Conservation (phyloP, 2,797 vertebrate species). For the Clarias pachynema region DNA sequence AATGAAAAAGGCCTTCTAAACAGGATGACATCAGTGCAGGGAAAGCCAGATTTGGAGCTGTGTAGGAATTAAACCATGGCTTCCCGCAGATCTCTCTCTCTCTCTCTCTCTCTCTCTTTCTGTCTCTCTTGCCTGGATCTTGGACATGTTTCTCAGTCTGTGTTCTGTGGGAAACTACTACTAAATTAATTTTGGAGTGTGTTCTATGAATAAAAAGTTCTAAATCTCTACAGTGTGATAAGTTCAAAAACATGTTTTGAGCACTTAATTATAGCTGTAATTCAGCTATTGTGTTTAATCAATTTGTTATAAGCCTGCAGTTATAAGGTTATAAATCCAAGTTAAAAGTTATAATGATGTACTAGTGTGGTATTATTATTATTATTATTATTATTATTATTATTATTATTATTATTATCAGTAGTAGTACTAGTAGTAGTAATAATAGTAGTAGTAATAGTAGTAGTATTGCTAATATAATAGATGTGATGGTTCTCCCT, state of each 20-base stretch:
- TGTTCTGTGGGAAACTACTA: constrained; percentile 6
- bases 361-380: too few species aligned
- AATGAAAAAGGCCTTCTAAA: constrained; percentile 6
- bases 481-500: too few species aligned
- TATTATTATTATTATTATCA: too few species aligned
- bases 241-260: neutral
- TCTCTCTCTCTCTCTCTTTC: neutral
- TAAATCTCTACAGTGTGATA: neutral
- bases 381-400: too few species aligned
- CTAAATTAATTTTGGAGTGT: constrained; percentile 4
- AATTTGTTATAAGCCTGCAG: neutral
- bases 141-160: neutral
- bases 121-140: neutral
- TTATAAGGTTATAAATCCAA: too few species aligned
- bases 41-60: constrained; percentile 30
- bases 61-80: constrained; percentile 37
- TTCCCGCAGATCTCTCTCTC: neutral
- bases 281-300: constrained; percentile 3
- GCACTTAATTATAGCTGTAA: too few species aligned
- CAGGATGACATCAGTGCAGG: constrained; percentile 26
- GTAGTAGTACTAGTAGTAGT: too few species aligned
- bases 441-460: too few species aligned
- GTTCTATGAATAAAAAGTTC: constrained; percentile 4
- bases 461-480: too few species aligned
- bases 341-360: too few species aligned